Evolutionary conservation across 2,888 invertebrate species (phyloP).

Genomic region (Sicus ferrugineus): DNA sequence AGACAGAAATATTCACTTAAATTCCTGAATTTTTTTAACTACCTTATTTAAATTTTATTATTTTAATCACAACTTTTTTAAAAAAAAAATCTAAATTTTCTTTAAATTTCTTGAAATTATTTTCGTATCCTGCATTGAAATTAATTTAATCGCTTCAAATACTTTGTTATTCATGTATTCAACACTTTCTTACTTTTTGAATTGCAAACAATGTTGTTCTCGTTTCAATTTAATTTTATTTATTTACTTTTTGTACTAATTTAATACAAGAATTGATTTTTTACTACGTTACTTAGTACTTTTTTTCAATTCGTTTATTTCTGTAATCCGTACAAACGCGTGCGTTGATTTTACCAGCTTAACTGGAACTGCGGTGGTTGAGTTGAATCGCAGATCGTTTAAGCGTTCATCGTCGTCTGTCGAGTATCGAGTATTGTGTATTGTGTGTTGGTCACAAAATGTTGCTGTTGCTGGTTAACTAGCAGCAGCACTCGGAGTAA

Average conservation of each 20-base stretch:
- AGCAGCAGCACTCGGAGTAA: conserved; percentile 4
- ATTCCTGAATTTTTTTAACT: neutral
- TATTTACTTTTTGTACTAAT: neutral
- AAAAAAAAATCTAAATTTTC: neutral
- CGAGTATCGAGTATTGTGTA: neutral
- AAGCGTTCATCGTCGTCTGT: neutral
- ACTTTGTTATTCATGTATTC: too few relatives aligned
- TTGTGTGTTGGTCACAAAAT: conserved; percentile 1
- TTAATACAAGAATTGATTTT: neutral
- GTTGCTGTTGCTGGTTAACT: neutral
- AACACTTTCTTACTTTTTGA: neutral
- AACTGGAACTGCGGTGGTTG: conserved; percentile 19
- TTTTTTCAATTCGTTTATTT: neutral
- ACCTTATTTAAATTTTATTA: neutral
- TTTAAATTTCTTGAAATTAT: neutral
- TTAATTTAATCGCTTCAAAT: too few relatives aligned
- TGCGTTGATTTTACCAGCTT: conserved; percentile 15
- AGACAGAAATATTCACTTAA: too few relatives aligned
- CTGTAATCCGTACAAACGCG: neutral
- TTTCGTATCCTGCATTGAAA: neutral
- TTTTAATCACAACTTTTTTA: neutral
- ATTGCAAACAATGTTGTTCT: neutral
- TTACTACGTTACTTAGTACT: neutral
- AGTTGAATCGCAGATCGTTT: too few relatives aligned
- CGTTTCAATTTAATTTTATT: neutral